A percentile compares a stretch with the other conserved stretches of the same genome.
These are phyloP conservation scores for Galeopterus variegatus DNA, from an alignment of 2,113 vertebrate species.

Conservation along the genomic window DNA sequence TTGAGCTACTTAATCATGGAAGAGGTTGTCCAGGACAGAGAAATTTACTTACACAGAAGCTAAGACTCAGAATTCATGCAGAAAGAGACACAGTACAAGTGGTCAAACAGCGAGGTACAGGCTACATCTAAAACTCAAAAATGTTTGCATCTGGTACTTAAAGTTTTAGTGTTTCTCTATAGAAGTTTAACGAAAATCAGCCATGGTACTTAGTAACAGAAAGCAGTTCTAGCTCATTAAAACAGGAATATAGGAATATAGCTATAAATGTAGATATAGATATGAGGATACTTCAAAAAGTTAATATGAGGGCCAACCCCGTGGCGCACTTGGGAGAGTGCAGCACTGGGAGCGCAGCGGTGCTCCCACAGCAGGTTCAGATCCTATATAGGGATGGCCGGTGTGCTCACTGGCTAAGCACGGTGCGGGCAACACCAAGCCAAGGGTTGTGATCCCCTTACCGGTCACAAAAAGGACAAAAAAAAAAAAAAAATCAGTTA, in stretches of 20 bases:
- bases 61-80: neutral
- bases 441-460: too few species aligned
- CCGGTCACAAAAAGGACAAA: too few species aligned
- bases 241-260: neutral
- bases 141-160: neutral
- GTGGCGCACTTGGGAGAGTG: too few species aligned
- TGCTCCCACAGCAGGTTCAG: too few species aligned
- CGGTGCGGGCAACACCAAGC: too few species aligned
- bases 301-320: too few species aligned
- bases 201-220: neutral
- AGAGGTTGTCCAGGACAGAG: neutral
- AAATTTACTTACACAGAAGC: neutral
- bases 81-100: neutral
- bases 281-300: too few species aligned
- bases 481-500: too few species aligned
- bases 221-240: neutral
- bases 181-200: neutral
- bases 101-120: neutral
- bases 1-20: neutral
- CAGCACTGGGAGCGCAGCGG: too few species aligned
- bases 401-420: too few species aligned
- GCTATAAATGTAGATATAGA: too few species aligned
- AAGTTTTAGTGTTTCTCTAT: neutral
- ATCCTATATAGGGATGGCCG: too few species aligned
- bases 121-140: neutral